phyloP scores from a whole-genome alignment of 2,113 vertebrate genomes.

The Scopus umbretta region DNA sequence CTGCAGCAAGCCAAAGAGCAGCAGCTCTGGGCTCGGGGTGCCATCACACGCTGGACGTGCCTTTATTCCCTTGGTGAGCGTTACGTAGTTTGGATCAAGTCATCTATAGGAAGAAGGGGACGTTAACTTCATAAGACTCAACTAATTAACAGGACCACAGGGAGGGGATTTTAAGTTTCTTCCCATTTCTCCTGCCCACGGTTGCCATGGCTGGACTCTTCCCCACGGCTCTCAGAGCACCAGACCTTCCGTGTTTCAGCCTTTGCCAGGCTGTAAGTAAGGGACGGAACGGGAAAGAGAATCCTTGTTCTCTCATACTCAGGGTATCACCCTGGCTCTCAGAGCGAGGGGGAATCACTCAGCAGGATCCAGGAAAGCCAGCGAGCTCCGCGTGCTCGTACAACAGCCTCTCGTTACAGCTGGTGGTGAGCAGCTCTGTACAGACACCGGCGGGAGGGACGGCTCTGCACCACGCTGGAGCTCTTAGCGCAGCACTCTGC shows the following conservation, averaged over 20 bases:
- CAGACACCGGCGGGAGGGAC: background rate
- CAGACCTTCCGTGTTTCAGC: background rate
- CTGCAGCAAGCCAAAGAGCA: background rate
- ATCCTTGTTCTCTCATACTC: background rate
- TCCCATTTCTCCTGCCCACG: background rate
- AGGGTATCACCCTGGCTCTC: background rate
- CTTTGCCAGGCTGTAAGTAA: background rate
- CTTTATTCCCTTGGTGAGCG: background rate
- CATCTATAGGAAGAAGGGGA: background rate
- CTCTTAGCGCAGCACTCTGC: background rate
- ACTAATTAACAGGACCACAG: background rate
- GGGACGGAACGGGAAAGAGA: background rate
- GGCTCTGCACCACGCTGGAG: background rate
- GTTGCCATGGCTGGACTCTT: background rate
- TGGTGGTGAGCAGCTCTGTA: background rate
- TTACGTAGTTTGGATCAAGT: background rate
- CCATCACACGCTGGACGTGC: background rate
- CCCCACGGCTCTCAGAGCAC: background rate
- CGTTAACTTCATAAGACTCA: background rate
- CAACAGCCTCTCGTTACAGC: background rate
- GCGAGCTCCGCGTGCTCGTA: fast-evolving
- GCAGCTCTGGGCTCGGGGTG: background rate
- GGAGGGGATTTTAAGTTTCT: background rate
- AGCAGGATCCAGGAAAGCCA: background rate
- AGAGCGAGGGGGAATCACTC: background rate